Evolutionary conservation across 2,888 invertebrate genomes (phyloP), one percentile per base, ranked within the genome.

Genomic region (Idaea aversata): DNA sequence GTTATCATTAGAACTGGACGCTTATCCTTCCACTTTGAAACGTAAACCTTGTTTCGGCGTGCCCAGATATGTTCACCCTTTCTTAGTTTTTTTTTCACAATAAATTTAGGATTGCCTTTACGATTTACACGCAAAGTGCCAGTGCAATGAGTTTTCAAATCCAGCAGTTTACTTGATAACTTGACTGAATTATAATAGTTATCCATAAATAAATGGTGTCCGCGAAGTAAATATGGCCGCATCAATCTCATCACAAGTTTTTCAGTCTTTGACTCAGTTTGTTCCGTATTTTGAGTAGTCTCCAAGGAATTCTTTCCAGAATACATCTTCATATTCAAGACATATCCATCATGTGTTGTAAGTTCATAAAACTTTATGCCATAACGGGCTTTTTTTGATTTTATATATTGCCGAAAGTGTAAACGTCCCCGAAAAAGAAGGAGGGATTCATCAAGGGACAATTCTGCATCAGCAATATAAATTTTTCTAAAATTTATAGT

Each of bases 391-490:
- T 63, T 65, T 35, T 67, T 64, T 25, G 34, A 57, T 62, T 64
- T 67, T 25, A 67, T 67, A 25, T 67, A 67, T 34, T 67, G 67
- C 3, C 67, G 64, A 34, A 67, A 67, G 61, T 61, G 35, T 34
- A 64, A 57, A 35, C 67, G 25, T 4, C 67, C 63, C 61, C 67
- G 38, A 34, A 66, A 66, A 15, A 66, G 38, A 15, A 66, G 34
- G 6, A 65, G 36, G 5, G 65, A 65, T 38, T 66, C 61, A 58
- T 66, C 66, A 10, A 63, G 35, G 38, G 65, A 65, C 35, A 65
- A 57, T 65, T 65, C 60, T 57, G 60, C 58, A 35, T 1, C 13
- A 34, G 64, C 35, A 16, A 57, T 57, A 57, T 64, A 64, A 0
- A 61, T 57, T 58, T 15, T 64, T 57, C 64, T 57, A 57, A 64